Evolutionary conservation across 2,888 invertebrate genomes (phyloP).

Genomic region (Ectropis crepuscularia): DNA sequence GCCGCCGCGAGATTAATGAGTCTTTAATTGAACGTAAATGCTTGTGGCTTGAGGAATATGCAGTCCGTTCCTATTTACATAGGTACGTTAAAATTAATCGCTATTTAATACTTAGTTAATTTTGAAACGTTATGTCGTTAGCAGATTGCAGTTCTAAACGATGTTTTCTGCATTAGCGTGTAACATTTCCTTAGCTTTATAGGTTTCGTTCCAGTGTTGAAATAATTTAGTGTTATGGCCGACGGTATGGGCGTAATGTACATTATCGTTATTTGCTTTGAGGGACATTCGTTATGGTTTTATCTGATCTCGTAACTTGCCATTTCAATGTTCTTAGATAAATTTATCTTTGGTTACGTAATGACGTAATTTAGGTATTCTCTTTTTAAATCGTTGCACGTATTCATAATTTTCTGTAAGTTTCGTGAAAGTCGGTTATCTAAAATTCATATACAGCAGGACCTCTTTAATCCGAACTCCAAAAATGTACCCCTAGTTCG

Average conservation of each 20-base stretch:
- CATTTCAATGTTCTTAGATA: neutral
- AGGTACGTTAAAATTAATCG: too few species aligned
- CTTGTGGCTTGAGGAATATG: too few species aligned
- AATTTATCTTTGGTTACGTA: too few species aligned
- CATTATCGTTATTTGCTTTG: neutral
- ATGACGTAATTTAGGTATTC: too few species aligned
- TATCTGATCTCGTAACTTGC: neutral
- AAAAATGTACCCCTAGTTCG: too few species aligned
- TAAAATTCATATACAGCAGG: neutral
- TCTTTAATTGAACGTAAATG: too few species aligned
- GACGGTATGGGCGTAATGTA: neutral
- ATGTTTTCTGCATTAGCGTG: slow-evolving; percentile 7
- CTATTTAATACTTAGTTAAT: slow-evolving; percentile 4
- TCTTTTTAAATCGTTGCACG: too few species aligned
- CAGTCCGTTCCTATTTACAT: too few species aligned
- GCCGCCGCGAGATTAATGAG: too few species aligned
- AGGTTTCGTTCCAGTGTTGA: neutral
- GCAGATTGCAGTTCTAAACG: slow-evolving; percentile 2
- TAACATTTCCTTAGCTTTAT: neutral
- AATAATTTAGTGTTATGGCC: slow-evolving; percentile 3
- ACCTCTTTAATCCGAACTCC: too few species aligned
- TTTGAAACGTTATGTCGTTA: neutral
- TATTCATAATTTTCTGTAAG: too few species aligned
- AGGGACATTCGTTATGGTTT: neutral
- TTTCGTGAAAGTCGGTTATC: too few species aligned